These are phyloP conservation scores for Cataglyphis cursor DNA, from an alignment of 2,888 invertebrate genomes.

Conservation along the genomic window DNA sequence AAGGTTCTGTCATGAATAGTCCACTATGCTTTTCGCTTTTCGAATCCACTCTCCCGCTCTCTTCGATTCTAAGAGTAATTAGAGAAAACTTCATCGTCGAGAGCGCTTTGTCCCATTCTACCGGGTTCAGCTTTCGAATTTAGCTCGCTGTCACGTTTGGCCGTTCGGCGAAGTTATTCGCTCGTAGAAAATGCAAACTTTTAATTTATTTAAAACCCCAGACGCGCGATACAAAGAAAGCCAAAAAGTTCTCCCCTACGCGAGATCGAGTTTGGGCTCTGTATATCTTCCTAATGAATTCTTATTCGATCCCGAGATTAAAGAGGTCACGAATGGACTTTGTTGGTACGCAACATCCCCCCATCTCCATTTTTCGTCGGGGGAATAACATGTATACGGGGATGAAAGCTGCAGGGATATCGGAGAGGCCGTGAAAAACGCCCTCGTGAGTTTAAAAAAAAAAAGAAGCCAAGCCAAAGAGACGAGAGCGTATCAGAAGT, in stretches of 20 bases:
- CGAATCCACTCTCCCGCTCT: conserved; percentile 6
- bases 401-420: conserved; percentile 59
- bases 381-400: conserved; percentile 32
- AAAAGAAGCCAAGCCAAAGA: background rate
- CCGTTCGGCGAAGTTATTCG: conserved; percentile 8
- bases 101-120: conserved; percentile 15
- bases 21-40: background rate
- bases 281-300: conserved; percentile 76
- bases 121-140: conserved; percentile 16
- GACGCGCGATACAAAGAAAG: background rate
- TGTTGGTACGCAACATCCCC: conserved; percentile 24
- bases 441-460: conserved; percentile 33
- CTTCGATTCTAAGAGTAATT: conserved; percentile 65
- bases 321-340: conserved; percentile 72
- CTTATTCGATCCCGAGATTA: conserved; percentile 78
- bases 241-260: conserved; percentile 6
- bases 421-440: conserved; percentile 56
- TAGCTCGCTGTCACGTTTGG: conserved; percentile 34
- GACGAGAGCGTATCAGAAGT: conserved; percentile 66
- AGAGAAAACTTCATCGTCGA: conserved; percentile 61
- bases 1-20: conserved; percentile 33
- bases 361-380: conserved; percentile 2
- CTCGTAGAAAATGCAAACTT: conserved; percentile 68
- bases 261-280: conserved; percentile 19
- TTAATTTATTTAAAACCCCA: conserved; percentile 79